These are phyloP conservation scores for Sclerurus mexicanus DNA, from an alignment of 2,113 vertebrate species.

Conservation along the genomic window DNA sequence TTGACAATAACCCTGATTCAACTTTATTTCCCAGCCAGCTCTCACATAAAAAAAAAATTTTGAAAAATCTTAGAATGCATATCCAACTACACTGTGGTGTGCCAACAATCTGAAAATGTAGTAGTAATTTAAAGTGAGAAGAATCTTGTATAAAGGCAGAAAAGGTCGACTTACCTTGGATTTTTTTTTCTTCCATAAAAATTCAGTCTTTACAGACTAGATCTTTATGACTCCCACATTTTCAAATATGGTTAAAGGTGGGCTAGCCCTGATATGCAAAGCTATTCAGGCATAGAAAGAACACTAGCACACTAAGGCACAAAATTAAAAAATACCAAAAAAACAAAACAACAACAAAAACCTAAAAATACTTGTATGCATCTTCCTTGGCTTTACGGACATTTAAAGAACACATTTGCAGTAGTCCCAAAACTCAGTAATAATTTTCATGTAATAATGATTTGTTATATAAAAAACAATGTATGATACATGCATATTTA, in stretches of 20 bases:
- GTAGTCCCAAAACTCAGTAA: background rate
- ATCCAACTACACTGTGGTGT: background rate
- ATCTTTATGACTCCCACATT: background rate
- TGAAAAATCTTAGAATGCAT: background rate
- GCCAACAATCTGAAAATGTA: background rate
- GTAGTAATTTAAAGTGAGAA: background rate
- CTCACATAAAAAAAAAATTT: background rate
- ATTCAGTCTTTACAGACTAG: background rate
- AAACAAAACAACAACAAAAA: background rate
- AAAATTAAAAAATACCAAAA: background rate
- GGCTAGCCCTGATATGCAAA: background rate
- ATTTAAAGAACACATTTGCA: background rate
- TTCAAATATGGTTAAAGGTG: background rate
- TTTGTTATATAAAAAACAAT: background rate
- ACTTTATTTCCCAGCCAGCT: background rate
- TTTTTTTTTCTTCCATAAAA: background rate
- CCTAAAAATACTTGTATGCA: background rate
- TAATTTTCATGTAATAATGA: background rate
- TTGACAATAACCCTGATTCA: background rate
- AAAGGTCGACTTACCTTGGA: background rate
- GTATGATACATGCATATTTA: background rate
- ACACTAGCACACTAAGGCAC: background rate
- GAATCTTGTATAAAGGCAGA: background rate
- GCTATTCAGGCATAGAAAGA: background rate
- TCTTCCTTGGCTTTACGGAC: background rate